Evolutionary conservation across 2,888 invertebrate genomes (phyloP).

Genomic region (Loripinus fragilis): DNA sequence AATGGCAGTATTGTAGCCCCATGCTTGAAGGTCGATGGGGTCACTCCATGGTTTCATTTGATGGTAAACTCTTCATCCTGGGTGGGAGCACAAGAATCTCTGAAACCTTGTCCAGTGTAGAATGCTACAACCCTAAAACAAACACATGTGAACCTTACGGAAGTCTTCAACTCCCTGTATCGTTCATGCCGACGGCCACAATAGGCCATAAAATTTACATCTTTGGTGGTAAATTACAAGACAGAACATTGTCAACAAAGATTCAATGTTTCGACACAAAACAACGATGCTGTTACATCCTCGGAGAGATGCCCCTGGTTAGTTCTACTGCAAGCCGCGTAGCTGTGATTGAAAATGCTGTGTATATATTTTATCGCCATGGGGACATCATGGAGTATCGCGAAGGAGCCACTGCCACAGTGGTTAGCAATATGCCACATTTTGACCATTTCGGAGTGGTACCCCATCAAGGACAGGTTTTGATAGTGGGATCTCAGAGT

Average conservation of each 20-base stretch:
- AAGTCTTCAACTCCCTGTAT: slow-evolving; percentile 58
- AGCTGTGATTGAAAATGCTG: slow-evolving; percentile 57
- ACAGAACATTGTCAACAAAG: slow-evolving; percentile 56
- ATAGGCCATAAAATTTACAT: slow-evolving; percentile 61
- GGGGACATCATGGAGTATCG: slow-evolving; percentile 61
- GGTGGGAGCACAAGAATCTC: slow-evolving; percentile 62
- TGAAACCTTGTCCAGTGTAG: slow-evolving; percentile 62
- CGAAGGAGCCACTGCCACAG: slow-evolving; percentile 38
- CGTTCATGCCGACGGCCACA: slow-evolving; percentile 63
- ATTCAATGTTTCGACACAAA: slow-evolving; percentile 61
- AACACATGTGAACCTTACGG: slow-evolving; percentile 57
- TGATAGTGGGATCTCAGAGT: slow-evolving; percentile 64
- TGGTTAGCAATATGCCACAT: slow-evolving; percentile 57
- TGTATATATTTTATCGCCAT: slow-evolving; percentile 63
- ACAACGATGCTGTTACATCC: slow-evolving; percentile 38
- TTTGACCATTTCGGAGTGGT: slow-evolving; percentile 69
- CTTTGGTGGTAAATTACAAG: slow-evolving; percentile 65
- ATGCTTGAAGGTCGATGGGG: slow-evolving; percentile 64
- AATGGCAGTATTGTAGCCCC: slow-evolving; percentile 61
- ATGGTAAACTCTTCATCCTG: slow-evolving; percentile 51
- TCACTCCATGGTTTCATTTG: slow-evolving; percentile 60
- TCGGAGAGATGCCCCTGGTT: slow-evolving; percentile 56
- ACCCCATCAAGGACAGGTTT: slow-evolving; percentile 54
- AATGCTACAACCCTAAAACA: slow-evolving; percentile 56
- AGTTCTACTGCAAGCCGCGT: slow-evolving; percentile 59